These are phyloP conservation scores for Takifugu ocellatus DNA, from an alignment of 2,797 vertebrate species.

Conservation along the genomic window DNA sequence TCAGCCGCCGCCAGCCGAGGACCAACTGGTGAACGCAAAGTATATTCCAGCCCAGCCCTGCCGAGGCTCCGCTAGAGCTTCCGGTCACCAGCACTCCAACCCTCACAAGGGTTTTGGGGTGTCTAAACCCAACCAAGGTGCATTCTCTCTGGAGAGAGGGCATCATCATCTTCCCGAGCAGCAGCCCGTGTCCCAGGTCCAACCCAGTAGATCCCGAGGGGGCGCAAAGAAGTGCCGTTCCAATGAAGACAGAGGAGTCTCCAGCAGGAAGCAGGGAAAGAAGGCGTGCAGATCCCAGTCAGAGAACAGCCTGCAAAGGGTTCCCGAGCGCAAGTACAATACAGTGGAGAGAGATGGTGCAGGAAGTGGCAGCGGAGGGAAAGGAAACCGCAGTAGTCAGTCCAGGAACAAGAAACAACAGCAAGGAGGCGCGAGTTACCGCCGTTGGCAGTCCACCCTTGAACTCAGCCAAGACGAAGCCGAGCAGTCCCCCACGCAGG, in stretches of 20 bases:
- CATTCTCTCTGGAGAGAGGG: slow-evolving; percentile 68
- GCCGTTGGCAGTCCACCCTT: slow-evolving; percentile 81
- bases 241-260: slow-evolving; percentile 63
- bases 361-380: slow-evolving; percentile 48
- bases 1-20: slow-evolving; percentile 55
- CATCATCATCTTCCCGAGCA: slow-evolving; percentile 43
- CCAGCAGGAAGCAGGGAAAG: slow-evolving; percentile 68
- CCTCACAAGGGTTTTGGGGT: slow-evolving; percentile 33
- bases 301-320: slow-evolving; percentile 80
- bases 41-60: slow-evolving; percentile 81
- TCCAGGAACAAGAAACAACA: slow-evolving; percentile 53
- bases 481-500: slow-evolving; percentile 41
- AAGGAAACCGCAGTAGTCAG: slow-evolving; percentile 50
- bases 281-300: slow-evolving; percentile 82
- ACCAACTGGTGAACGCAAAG: slow-evolving; percentile 80
- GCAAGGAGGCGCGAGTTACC: slow-evolving; percentile 28
- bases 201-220: slow-evolving; percentile 42
- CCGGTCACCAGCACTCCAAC: slow-evolving; percentile 47
- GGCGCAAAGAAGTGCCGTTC: slow-evolving; percentile 77
- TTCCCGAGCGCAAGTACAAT: slow-evolving; percentile 75
- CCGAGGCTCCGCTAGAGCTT: slow-evolving; percentile 52
- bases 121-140: slow-evolving; percentile 50
- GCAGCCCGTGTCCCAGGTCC: slow-evolving; percentile 34
- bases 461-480: slow-evolving; percentile 86
- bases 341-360: slow-evolving; percentile 74